Evolutionary conservation across 2,797 vertebrate species (phyloP), one percentile per base, ranked within the genome.

Genomic region (Pseudochaenichthys georgianus): DNA sequence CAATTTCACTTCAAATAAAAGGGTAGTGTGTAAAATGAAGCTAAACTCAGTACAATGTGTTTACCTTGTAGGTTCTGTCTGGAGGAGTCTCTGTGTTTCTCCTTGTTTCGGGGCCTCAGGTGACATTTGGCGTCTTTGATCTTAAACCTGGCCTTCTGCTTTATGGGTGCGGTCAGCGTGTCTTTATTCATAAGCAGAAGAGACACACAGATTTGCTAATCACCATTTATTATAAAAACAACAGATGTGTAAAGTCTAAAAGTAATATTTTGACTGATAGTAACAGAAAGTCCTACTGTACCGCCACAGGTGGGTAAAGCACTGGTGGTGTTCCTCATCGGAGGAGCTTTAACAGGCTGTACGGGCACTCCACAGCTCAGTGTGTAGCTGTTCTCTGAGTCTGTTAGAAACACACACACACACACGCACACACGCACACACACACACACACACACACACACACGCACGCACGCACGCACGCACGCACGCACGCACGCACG

Each of bases 111-210:
- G 23, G 97, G 97, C 50, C 91, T 93, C 79, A 99, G 94, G 85
- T 97, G 96, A 82, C 98, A 99, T 80, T 98, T 99, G 69, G 97
- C 96, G 2, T 98, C 97, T 87, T 97, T 97, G 86, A 99, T 97
- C 95, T 98, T 99, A 85, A 99, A 99, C 38, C 96, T 95, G 60
- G 96, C 96, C 88, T 97, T 98, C 92, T 98, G 97, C 72, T 97
- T 97, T 92, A 99, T 93, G 59, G 96, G 96, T 5, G 95, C 91
- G 0, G 93, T 89, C 55, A 96, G 60, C 0, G 92, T 88, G 86
- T 98, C 97, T 99, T 58, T 38, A 67, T 58, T 59, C 17, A 75
- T 9, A 62, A 16, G 69, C 13, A 80, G 31, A 38, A 83, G 23
- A 88, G 16, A 77, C 5, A 51, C 48, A 67, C 0, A 50, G 45